Evolutionary conservation across 64 coral and sea anemone genomes (phyloP), one percentile per base, ranked within the genome.

Genomic region (Porites australiensis): DNA sequence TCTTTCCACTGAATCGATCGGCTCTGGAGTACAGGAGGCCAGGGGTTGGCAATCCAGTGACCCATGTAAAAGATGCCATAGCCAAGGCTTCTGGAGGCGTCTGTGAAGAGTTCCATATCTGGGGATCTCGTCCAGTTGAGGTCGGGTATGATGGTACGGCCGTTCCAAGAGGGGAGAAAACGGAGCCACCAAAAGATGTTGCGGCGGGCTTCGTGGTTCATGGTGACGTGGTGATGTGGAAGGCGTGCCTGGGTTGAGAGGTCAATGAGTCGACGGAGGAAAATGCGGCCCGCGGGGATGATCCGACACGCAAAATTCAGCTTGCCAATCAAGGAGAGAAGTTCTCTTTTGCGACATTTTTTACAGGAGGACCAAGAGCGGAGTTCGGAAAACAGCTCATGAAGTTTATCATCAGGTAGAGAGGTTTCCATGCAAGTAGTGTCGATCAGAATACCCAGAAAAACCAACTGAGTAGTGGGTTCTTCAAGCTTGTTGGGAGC

Each of bases 141-240:
- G 51, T 72, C 18, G 2, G 48, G n/a, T n/a, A 88, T 72, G 37
- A 86, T 67, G 37, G 82, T 44, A 13, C 62, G 27, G 66, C 85
- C 85, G n/a, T 88, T 88, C 85, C 69, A 88, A 19, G 85, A 3
- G 3, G 4, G 3, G 0, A 79, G 43, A 44, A 77, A 89, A 0
- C 43, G 4, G n/a, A 79, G n/a, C 88, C 88, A 90, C 73, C 77
- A 71, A 27, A 23, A 55, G 14, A 89, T 21, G 57, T 89, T 53
- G 9, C 27, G 50, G 51, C 21, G 67, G 27, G 76, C 75, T 9
- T 48, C 87, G 2, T 15, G 2, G 58, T 15, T 77, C 6, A 89
- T 44, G 6, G 58, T 62, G 3, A 89, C 66, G 8, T 89, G 50
- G 37, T 89, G 71, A 23, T 77, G 53, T 6, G 55, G 54, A 9